Evolutionary conservation across 2,888 invertebrate species (phyloP).

Genomic region (Biston betularia): DNA sequence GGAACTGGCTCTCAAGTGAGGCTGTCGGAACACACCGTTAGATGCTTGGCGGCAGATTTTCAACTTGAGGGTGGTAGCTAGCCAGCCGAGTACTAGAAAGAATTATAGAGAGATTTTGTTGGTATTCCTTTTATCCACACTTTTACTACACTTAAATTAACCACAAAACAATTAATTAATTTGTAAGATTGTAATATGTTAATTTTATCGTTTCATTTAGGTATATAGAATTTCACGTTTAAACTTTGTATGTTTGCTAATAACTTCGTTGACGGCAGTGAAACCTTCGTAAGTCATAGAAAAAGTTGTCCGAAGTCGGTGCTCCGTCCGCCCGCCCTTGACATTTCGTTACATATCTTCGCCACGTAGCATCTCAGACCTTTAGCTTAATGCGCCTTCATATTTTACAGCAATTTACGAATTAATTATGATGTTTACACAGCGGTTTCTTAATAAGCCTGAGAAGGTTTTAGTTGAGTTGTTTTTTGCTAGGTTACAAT

Average conservation of each 20-base stretch:
- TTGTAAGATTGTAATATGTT: no score
- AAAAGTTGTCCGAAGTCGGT: conserved; percentile 42
- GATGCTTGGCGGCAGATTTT: no score
- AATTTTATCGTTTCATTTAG: no score
- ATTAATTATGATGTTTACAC: conserved; percentile 39
- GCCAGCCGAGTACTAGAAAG: no score
- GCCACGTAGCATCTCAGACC: conserved; percentile 59
- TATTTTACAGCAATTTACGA: conserved; percentile 52
- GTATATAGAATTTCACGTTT: conserved; percentile 26
- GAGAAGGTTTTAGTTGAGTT: conserved; percentile 22
- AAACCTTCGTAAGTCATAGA: conserved; percentile 34
- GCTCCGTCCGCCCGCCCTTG: conserved; percentile 60
- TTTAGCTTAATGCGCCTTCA: conserved; percentile 56
- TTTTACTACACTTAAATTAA: no score
- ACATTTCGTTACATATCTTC: conserved; percentile 72
- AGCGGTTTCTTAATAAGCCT: conserved; percentile 29
- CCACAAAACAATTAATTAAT: no score
- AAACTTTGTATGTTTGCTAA: conserved; percentile 18
- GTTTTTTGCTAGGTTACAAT: conserved; percentile 17
- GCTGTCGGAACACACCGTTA: no score
- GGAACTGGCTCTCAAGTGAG: no score
- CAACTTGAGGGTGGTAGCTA: no score
- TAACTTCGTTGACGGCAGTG: conserved; percentile 26
- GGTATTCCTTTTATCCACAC: no score
- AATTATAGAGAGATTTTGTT: no score